These are phyloP conservation scores for Smithornis capensis DNA, from an alignment of 2,113 vertebrate genomes.

Conservation along the genomic window DNA sequence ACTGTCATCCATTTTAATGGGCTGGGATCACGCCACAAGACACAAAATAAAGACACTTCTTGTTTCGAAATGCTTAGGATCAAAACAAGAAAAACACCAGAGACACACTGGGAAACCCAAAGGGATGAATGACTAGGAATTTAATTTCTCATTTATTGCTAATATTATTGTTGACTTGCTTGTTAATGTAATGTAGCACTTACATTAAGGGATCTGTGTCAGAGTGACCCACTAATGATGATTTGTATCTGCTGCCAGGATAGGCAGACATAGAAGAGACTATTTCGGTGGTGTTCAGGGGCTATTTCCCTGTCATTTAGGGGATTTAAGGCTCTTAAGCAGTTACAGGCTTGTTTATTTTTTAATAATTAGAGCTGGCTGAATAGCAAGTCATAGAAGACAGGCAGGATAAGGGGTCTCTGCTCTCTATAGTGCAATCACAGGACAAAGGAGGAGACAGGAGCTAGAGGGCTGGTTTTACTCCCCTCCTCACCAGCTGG, in stretches of 20 bases:
- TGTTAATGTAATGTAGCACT: conserved; percentile 62
- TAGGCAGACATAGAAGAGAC: conserved; percentile 23
- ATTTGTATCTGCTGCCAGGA: conserved; percentile 51
- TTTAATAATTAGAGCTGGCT: conserved; percentile 54
- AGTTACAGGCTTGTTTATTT: conserved; percentile 55
- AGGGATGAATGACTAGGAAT: conserved; percentile 60
- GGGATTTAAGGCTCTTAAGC: conserved; percentile 51
- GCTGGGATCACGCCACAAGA: conserved; percentile 45
- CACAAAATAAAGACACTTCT: conserved; percentile 57
- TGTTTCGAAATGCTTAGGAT: conserved; percentile 46
- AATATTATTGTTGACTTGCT: conserved; percentile 64
- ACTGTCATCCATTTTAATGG: conserved; percentile 62
- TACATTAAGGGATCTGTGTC: conserved; percentile 54
- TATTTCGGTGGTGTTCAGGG: background rate
- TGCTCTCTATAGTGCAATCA: background rate
- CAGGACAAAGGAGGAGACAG: background rate
- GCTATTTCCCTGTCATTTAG: conserved; percentile 48
- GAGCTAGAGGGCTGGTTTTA: background rate
- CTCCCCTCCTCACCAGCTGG: background rate
- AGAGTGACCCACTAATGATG: conserved; percentile 48
- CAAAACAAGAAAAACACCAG: conserved; percentile 64
- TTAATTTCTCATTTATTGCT: conserved; percentile 65
- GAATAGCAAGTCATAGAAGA: conserved; percentile 16
- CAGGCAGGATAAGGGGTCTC: background rate
- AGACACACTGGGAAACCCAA: conserved; percentile 49